phyloP scores from a whole-genome alignment of 2,797 vertebrate species.

The Carcharodon carcharias region DNA sequence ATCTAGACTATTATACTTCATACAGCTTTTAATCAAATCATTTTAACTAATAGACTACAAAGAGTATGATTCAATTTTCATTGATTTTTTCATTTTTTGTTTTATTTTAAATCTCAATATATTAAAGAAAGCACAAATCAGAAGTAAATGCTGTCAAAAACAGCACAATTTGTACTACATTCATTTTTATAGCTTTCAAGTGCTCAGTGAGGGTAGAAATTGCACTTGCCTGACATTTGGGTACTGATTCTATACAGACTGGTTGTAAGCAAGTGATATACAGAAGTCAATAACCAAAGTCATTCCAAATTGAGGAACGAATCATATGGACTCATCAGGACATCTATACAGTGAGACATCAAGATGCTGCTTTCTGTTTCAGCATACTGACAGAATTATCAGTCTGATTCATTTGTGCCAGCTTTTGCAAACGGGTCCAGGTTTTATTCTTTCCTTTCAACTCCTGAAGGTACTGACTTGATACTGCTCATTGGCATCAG shows the following conservation, averaged over 20 bases:
- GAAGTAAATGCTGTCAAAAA: not conserved
- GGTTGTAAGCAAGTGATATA: not conserved
- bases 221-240: not conserved
- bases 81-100: not conserved
- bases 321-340: slow-evolving; percentile 1
- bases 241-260: not conserved
- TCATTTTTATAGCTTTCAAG: not conserved
- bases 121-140: not conserved
- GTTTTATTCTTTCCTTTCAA: not conserved
- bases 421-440: not conserved
- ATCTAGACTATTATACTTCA: not conserved
- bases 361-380: slow-evolving; percentile 16
- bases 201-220: not conserved
- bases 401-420: not conserved
- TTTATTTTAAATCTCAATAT: not conserved
- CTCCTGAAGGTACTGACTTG: not conserved
- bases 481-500: not conserved
- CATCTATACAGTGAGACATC: not conserved
- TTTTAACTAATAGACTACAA: not conserved
- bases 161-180: not conserved
- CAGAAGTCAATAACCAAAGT: not conserved
- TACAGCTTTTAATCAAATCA: not conserved
- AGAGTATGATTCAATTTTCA: not conserved
- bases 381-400: not conserved
- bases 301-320: not conserved